Conservation (phyloP, 2,797 vertebrate genomes). For the Leuciscus waleckii region DNA sequence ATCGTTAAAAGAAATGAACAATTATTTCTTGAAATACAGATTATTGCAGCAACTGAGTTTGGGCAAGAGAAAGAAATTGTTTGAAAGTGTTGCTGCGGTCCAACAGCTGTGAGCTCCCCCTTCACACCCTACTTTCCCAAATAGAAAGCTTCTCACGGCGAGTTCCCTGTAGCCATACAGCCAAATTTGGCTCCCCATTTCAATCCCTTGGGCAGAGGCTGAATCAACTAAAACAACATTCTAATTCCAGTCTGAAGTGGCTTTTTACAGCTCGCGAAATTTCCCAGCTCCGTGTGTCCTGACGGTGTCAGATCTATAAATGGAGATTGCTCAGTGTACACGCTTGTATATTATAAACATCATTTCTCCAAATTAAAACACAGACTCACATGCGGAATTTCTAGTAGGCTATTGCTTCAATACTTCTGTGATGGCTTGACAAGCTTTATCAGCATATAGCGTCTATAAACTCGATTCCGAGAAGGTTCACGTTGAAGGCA, state of each 20-base stretch:
- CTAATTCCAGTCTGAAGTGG: conserved; percentile 68
- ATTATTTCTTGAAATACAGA: neutral
- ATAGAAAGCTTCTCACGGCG: conserved; percentile 49
- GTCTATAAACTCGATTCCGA: conserved; percentile 38
- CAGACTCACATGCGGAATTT: neutral
- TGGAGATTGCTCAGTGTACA: conserved; percentile 61
- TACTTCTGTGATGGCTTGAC: neutral
- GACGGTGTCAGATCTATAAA: conserved; percentile 64
- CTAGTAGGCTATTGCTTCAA: neutral
- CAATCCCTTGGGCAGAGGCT: conserved; percentile 63
- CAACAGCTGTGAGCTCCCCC: conserved; percentile 74
- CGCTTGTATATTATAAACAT: neutral
- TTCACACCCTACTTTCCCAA: conserved; percentile 58
- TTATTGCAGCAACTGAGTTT: neutral
- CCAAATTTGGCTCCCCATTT: conserved; percentile 74
- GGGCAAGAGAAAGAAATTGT: conserved; percentile 53
- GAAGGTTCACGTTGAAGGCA: conserved; percentile 37
- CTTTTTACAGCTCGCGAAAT: conserved; percentile 71
- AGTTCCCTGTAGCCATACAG: conserved; percentile 64
- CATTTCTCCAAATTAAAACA: neutral
- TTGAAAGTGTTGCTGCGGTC: conserved; percentile 64
- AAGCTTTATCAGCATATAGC: neutral
- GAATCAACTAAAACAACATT: conserved; percentile 78
- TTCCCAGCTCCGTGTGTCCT: conserved; percentile 60
- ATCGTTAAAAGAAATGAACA: neutral